phyloP scores from a whole-genome alignment of 2,113 vertebrate genomes.

The Daboia siamensis region DNA sequence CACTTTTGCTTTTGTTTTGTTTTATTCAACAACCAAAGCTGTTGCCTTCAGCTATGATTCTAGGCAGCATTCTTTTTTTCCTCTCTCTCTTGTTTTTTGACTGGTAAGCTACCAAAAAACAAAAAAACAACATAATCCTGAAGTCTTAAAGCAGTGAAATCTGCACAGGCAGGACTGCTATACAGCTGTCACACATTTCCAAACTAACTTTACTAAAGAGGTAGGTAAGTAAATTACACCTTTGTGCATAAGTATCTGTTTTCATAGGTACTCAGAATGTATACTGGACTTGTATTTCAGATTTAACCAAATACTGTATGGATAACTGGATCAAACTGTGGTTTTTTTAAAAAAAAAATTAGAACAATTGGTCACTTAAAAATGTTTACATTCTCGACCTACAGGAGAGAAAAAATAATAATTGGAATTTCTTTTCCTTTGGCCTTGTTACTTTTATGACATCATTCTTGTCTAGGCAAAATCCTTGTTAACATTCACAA shows the following conservation, averaged over 20 bases:
- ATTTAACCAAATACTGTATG: slow-evolving; percentile 26
- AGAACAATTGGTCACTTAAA: neutral
- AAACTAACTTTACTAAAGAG: neutral
- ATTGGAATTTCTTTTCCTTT: slow-evolving; percentile 1
- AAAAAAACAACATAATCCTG: neutral
- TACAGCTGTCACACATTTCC: neutral
- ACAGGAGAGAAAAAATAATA: neutral
- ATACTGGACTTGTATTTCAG: slow-evolving; percentile 33
- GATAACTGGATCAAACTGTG: slow-evolving; percentile 30
- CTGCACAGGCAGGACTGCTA: neutral
- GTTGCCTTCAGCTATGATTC: neutral
- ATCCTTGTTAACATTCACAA: neutral
- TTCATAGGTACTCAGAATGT: slow-evolving; percentile 2
- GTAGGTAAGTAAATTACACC: neutral
- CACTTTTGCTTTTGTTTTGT: neutral
- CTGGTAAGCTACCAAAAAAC: neutral
- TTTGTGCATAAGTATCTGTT: slow-evolving; percentile 23
- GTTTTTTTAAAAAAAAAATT: slow-evolving; percentile 1
- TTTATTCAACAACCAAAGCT: neutral
- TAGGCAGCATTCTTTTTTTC: neutral
- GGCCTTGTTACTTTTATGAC: neutral
- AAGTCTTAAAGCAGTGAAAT: neutral
- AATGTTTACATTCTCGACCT: neutral
- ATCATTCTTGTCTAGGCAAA: neutral
- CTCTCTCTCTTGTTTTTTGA: neutral